Evolutionary conservation across 2,888 invertebrate species (phyloP).

Genomic region (Drosophila falleni): DNA sequence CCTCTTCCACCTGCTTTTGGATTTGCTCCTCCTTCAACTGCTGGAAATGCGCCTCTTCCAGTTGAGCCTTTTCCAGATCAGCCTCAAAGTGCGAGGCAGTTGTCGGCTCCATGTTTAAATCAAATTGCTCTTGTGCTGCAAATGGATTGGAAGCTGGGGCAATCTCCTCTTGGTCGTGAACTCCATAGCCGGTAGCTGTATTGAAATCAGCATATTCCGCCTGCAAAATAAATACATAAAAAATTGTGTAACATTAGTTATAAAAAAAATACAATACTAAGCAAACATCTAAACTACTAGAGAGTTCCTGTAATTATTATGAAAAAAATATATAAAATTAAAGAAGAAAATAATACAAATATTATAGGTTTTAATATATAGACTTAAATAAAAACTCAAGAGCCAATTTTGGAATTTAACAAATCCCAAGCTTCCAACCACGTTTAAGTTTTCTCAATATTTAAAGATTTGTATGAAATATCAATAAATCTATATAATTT

Average conservation of each 20-base stretch:
- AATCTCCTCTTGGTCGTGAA: constrained; percentile 33
- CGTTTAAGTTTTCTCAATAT: no score
- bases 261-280: neutral
- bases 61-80: constrained; percentile 12
- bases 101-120: constrained; percentile 21
- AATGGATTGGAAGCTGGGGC: constrained; percentile 53
- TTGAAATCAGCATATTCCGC: constrained; percentile 73
- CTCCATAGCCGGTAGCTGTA: constrained; percentile 65
- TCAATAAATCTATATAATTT: no score
- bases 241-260: constrained; percentile 1
- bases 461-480: no score
- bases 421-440: no score
- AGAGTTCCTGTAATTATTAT: neutral
- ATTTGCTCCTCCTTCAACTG: constrained; percentile 17
- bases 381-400: no score
- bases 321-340: neutral
- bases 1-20: neutral
- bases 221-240: constrained; percentile 50
- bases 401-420: no score
- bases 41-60: constrained; percentile 14
- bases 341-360: no score
- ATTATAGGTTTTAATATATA: no score
- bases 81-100: constrained; percentile 17
- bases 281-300: neutral
- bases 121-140: constrained; percentile 22